phyloP scores from a whole-genome alignment of 2,797 vertebrate species.

The Alexandromys oeconomus region DNA sequence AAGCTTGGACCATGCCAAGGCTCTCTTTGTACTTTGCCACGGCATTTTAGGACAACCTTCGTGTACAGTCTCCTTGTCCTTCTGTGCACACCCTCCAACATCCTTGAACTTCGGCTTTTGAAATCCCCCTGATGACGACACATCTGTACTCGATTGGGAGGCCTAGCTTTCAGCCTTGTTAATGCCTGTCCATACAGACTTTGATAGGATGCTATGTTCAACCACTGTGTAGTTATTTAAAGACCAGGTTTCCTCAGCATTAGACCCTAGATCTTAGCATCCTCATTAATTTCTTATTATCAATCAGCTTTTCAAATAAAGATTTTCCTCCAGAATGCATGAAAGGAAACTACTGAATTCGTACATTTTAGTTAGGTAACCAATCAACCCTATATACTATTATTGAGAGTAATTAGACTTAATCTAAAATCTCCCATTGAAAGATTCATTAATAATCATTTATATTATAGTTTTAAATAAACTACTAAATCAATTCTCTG shows the following conservation, averaged over 20 bases:
- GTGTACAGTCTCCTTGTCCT: background rate
- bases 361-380: conserved; percentile 45
- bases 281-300: conserved; percentile 36
- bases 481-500: conserved; percentile 33
- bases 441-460: conserved; percentile 61
- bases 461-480: conserved; percentile 65
- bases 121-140: background rate
- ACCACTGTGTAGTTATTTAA: conserved; percentile 33
- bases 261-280: background rate
- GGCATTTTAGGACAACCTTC: background rate
- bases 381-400: conserved; percentile 6
- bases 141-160: background rate
- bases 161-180: background rate
- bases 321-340: background rate
- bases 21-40: background rate
- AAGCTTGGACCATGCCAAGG: background rate
- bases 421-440: conserved; percentile 66
- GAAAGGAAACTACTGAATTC: conserved; percentile 29
- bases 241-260: conserved; percentile 7
- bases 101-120: background rate
- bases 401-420: conserved; percentile 61
- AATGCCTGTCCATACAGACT: background rate
- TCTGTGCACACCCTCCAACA: background rate
- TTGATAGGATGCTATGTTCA: background rate
- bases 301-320: conserved; percentile 16